Evolutionary conservation across 2,797 vertebrate genomes (phyloP), one percentile per base, ranked within the genome.

Genomic region (Morelia viridis): DNA sequence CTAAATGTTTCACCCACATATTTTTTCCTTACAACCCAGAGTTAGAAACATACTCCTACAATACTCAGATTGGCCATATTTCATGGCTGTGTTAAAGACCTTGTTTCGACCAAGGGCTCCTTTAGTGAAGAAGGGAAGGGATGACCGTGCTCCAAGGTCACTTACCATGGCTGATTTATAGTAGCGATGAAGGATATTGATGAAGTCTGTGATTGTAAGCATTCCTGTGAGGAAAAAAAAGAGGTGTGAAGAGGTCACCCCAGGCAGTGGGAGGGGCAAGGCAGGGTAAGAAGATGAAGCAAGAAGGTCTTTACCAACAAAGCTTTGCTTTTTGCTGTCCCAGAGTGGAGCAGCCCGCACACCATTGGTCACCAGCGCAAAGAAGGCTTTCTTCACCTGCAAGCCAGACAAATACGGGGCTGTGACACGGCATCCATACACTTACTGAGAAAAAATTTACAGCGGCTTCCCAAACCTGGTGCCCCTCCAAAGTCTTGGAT

Each of bases 191-290:
- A 99, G 98, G 95, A 99, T 99, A 96, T 99, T 99, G 96, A 99
- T 99, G 96, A 99, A 99, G 97, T 99, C 99, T 35, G 99, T 99
- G 97, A 99, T 99, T 93, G 99, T 99, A 94, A 99, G 97, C 99
- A 99, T 99, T 89, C 99, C 99, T 99, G 96, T n/a, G 93, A 24
- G 90, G 84, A 1, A 8, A 0, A 4, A 62, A 53, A 0, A 35
- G 35, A n/a, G 80, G 19, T 88, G 53, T 0, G 4, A 88, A 85
- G 57, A 10, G 24, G 19, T 68, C 65, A 31, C 28, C 62, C 65
- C 2, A 65, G 35, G 11, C 64, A 0, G 0, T 0, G n/a, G 65
- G 86, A 0, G 0, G 60, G 7, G 24, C 50, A 12, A 13, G 5
- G 17, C 57, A 83, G 17, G n/a, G 0, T 5, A 86, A 65, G n/a